These are phyloP conservation scores for Cacajao melanocephalus DNA, from an alignment of 2,797 vertebrate species.

Conservation along the genomic window DNA sequence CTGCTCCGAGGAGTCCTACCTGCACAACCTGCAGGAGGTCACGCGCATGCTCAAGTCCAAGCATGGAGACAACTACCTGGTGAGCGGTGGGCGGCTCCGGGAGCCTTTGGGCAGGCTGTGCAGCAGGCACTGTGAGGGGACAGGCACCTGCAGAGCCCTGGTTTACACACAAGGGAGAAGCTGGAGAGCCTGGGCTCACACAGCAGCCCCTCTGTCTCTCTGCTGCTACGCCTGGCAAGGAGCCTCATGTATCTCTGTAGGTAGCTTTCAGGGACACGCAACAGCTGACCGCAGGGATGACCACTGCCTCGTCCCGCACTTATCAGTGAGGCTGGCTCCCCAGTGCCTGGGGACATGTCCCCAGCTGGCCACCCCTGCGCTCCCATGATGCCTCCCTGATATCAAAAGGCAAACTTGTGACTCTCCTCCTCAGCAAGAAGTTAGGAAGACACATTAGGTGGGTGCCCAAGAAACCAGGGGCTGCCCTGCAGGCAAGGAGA, in stretches of 20 bases:
- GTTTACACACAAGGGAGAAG: neutral
- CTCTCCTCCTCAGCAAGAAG: neutral
- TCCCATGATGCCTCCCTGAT: neutral
- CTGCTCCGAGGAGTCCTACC: conserved; percentile 93
- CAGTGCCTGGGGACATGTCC: neutral
- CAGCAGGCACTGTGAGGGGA: neutral
- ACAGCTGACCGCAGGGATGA: neutral
- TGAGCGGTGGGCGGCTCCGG: conserved; percentile 79
- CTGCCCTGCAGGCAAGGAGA: neutral
- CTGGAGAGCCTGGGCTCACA: neutral
- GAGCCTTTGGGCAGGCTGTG: no score
- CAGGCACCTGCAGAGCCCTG: neutral
- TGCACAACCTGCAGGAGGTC: conserved; percentile 93
- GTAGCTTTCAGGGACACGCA: neutral
- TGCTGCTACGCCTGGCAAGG: no score
- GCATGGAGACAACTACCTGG: conserved; percentile 97
- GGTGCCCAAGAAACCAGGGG: neutral
- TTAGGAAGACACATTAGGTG: neutral
- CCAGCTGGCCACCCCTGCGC: no score
- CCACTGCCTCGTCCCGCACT: neutral
- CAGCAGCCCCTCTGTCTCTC: neutral
- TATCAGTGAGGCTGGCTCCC: neutral
- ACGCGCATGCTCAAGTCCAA: conserved; percentile 97
- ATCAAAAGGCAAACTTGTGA: neutral
- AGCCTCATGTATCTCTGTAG: no score